A percentile compares a stretch with the other conserved stretches of the same genome.
These are phyloP conservation scores for Caenorhabditis imperialis DNA, from an alignment of 2,888 invertebrate genomes.

Conservation along the genomic window DNA sequence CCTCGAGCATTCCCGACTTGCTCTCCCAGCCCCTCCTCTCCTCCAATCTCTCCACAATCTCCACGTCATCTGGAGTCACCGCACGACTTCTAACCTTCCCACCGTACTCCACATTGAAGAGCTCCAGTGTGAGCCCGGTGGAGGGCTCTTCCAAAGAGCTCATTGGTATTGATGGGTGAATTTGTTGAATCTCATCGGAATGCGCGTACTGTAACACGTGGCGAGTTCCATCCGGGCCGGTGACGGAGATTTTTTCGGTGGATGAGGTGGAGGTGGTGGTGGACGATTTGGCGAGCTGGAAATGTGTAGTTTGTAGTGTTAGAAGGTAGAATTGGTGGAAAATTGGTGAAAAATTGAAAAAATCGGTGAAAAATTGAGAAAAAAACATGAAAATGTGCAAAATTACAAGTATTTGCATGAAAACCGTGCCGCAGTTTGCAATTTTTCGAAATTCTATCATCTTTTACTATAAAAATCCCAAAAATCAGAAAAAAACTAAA, in stretches of 20 bases:
- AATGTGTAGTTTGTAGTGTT: too few species aligned
- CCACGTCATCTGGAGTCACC: constrained; percentile 37
- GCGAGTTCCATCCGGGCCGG: constrained; percentile 54
- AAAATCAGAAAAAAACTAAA: too few species aligned
- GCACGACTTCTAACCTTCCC: constrained; percentile 21
- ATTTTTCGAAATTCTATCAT: too few species aligned
- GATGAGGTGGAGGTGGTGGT: neutral
- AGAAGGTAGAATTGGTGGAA: neutral
- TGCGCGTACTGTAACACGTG: constrained; percentile 42
- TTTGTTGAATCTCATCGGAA: constrained; percentile 33
- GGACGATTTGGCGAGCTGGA: constrained; percentile 19
- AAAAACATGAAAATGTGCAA: constrained; percentile 1
- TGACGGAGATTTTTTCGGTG: constrained; percentile 47
- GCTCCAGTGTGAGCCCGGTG: constrained; percentile 23
- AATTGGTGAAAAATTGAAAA: too few species aligned
- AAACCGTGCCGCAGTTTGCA: too few species aligned
- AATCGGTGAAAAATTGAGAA: neutral
- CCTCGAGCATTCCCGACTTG: constrained; percentile 51
- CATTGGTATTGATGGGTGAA: constrained; percentile 13
- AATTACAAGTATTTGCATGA: neutral
- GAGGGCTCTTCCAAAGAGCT: constrained; percentile 4
- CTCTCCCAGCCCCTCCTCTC: constrained; percentile 36
- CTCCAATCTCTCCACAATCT: constrained; percentile 23
- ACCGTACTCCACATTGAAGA: constrained; percentile 45
- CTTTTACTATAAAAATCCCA: too few species aligned